Percentiles rank a stretch among this genome's conserved stretches.
These are phyloP conservation scores for Pherbina coryleti DNA, from an alignment of 2,888 invertebrate species.

Conservation along the genomic window DNA sequence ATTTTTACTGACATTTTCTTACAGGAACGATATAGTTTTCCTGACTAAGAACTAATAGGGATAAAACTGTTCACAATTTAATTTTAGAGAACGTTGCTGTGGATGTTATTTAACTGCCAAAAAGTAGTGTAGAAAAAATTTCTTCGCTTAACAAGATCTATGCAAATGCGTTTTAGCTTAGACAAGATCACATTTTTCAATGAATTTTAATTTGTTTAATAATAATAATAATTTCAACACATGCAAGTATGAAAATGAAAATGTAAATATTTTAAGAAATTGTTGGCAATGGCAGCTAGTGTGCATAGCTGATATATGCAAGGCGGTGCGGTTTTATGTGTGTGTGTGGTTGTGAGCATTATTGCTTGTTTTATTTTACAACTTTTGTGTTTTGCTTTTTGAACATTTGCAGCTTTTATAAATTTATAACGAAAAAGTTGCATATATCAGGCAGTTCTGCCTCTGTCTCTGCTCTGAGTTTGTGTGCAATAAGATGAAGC, in stretches of 20 bases:
- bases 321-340: background rate
- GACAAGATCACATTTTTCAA: background rate
- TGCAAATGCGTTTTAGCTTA: background rate
- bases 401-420: conserved; percentile 2
- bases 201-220: conserved; percentile 20
- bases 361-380: background rate
- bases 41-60: too few species aligned
- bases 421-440: background rate
- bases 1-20: too few species aligned
- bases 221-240: conserved; percentile 1
- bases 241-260: background rate
- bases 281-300: background rate
- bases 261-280: too few species aligned
- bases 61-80: too few species aligned
- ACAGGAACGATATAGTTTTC: too few species aligned
- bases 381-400: background rate
- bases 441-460: background rate
- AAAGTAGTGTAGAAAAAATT: background rate
- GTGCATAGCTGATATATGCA: background rate
- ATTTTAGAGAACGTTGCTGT: too few species aligned
- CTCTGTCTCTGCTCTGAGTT: background rate
- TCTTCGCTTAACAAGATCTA: background rate
- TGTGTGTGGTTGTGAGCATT: background rate
- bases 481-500: background rate
- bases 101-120: background rate